phyloP scores from a whole-genome alignment of 2,888 invertebrate genomes.

The Hofmannophila pseudospretella region DNA sequence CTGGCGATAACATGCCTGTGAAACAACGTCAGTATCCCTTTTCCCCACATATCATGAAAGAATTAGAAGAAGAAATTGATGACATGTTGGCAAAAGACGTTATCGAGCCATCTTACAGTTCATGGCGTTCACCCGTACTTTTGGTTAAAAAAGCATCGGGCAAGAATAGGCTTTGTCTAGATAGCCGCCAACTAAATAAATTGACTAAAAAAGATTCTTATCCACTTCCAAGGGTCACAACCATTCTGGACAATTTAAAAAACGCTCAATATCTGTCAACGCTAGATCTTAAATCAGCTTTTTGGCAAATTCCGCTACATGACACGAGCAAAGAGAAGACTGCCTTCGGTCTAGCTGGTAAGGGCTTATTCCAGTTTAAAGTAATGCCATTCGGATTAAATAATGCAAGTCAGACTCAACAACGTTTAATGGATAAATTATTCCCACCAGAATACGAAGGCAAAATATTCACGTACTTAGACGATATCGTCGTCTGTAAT shows the following conservation, averaged over 20 bases:
- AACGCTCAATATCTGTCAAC: conserved; percentile 9
- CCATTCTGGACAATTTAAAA: no score
- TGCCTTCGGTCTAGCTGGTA: no score
- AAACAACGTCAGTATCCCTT: conserved; percentile 6
- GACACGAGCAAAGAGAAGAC: conserved; percentile 2
- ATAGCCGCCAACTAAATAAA: conserved; percentile 16
- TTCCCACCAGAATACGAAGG: conserved; percentile 16
- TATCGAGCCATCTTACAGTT: conserved; percentile 8
- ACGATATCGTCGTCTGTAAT: conserved; percentile 19
- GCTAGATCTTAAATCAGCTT: conserved; percentile 10
- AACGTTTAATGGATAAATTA: conserved; percentile 2
- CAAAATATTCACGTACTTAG: conserved; percentile 19
- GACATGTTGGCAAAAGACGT: conserved; percentile 7
- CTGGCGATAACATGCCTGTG: not conserved
- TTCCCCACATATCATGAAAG: not conserved
- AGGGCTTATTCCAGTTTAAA: conserved; percentile 8
- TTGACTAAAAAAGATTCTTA: conserved; percentile 13
- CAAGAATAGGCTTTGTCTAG: conserved; percentile 15
- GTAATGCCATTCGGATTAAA: conserved; percentile 15
- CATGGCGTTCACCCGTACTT: no score
- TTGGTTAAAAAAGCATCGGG: no score
- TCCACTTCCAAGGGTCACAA: conserved; percentile 1
- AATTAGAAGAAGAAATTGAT: conserved; percentile 2
- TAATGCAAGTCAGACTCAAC: conserved; percentile 15
- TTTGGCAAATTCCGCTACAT: conserved; percentile 10